phyloP scores from a whole-genome alignment of 2,797 vertebrate species.

The Xiphophorus birchmanni region DNA sequence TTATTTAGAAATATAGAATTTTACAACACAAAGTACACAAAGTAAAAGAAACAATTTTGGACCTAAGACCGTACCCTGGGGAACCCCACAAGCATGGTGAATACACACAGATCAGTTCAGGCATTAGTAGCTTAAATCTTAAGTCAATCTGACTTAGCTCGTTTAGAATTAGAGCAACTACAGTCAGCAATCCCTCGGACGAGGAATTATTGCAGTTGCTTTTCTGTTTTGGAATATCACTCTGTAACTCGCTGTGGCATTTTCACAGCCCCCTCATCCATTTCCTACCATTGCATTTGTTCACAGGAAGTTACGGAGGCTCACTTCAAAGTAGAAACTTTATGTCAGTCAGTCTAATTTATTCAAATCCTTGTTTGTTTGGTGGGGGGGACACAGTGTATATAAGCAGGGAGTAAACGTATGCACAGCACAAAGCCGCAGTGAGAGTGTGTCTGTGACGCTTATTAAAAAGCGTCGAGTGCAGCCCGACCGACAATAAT shows the following conservation, averaged over 20 bases:
- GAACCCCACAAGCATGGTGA: neutral
- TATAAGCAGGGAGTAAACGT: conserved; percentile 19
- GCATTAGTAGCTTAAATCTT: neutral
- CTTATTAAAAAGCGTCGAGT: conserved; percentile 48
- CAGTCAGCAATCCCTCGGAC: neutral
- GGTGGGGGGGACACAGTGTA: conserved; percentile 23
- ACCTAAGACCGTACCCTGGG: neutral
- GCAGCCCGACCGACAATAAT: conserved; percentile 28
- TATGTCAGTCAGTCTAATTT: conserved; percentile 21
- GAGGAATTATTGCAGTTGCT: neutral
- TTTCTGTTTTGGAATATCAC: neutral
- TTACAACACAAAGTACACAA: neutral
- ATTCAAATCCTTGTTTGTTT: conserved; percentile 27
- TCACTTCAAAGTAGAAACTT: conserved; percentile 30
- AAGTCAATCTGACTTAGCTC: neutral
- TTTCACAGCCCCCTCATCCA: neutral
- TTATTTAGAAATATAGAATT: neutral
- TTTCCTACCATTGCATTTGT: neutral
- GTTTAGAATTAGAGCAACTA: neutral
- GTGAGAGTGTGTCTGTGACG: conserved; percentile 2
- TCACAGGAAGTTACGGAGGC: conserved; percentile 9
- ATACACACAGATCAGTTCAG: neutral
- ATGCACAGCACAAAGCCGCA: conserved; percentile 21
- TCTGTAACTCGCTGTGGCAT: neutral
- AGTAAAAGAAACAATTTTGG: neutral